Evolutionary conservation across 2,113 vertebrate genomes (phyloP), one percentile per base, ranked within the genome.

Genomic region (Oncorhynchus masou): DNA sequence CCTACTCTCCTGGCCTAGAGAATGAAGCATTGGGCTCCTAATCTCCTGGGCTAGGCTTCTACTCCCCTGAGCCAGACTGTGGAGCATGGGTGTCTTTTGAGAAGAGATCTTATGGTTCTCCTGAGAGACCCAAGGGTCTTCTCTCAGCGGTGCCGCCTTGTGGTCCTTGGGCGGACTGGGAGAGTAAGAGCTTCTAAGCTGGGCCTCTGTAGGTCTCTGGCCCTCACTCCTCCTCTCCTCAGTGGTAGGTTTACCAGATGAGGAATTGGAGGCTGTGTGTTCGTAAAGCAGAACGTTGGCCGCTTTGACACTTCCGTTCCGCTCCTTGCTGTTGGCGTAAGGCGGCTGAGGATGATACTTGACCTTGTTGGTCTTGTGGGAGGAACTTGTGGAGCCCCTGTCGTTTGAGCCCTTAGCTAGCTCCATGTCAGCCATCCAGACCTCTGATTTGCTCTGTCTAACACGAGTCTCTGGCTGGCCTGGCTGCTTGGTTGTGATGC

Each of bases 31-130:
- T 27, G 96, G 96, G 34, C 65, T 31, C 29, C 29, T 31, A 31
- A 0, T 31, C 29, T 31, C 29, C 4, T 31, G 29, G 4, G 4
- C 29, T 31, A 31, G 34, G 34, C 70, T 87, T 74, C 85, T 85
- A 11, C 92, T 92, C 88, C 97, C 96, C 80, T 94, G 95, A 69
- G 94, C 78, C 81, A 97, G 87, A 1, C 90, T 96, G 81, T 97
- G 95, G 71, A 98, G 86, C 80, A 97, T 86, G 0, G 96, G 96
- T 0, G 95, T 97, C 82, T 92, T 93, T 64, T 91, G 89, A 2
- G 92, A 91, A 7, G 92, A 96, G 81, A 97, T 95, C 24, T 91
- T 76, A 8, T 78, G 91, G 20, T 94, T 92, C 7, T 90, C 88
- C 45, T 90, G 91, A 0, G 71, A 87, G 79, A 94, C 84, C 85